Conservation (phyloP, 2,113 vertebrate genomes). For the Columbina picui region DNA sequence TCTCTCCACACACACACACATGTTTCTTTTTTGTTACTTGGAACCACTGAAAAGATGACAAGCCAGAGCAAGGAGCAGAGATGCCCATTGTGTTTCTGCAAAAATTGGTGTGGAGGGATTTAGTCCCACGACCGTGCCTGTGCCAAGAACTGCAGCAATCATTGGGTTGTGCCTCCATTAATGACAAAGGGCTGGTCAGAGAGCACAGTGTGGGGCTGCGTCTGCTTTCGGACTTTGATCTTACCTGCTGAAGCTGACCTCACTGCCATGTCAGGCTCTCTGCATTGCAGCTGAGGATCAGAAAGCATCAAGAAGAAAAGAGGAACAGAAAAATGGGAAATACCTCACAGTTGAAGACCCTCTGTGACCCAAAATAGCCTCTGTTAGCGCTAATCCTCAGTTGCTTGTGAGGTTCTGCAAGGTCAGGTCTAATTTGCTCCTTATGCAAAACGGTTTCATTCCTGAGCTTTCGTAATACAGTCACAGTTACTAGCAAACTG, state of each 20-base stretch:
- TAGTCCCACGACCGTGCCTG: background rate
- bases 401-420: background rate
- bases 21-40: background rate
- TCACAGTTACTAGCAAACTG: background rate
- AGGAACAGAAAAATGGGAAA: conserved; percentile 39
- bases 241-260: conserved; percentile 42
- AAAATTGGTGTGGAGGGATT: background rate
- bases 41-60: background rate
- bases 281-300: background rate
- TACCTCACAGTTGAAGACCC: background rate
- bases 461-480: background rate
- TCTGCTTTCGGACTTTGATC: conserved; percentile 37
- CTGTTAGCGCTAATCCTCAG: background rate
- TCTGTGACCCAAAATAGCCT: conserved; percentile 15
- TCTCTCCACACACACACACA: background rate
- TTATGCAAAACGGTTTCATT: background rate
- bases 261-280: background rate
- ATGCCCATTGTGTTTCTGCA: background rate
- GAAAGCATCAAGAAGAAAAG: conserved; percentile 18
- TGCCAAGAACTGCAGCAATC: background rate
- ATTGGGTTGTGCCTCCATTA: background rate
- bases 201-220: conserved; percentile 10
- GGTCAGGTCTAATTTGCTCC: background rate
- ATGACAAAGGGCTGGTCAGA: background rate
- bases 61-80: background rate